Evolutionary conservation across 2,888 invertebrate genomes (phyloP).

Genomic region (Mechanitis messenoides): DNA sequence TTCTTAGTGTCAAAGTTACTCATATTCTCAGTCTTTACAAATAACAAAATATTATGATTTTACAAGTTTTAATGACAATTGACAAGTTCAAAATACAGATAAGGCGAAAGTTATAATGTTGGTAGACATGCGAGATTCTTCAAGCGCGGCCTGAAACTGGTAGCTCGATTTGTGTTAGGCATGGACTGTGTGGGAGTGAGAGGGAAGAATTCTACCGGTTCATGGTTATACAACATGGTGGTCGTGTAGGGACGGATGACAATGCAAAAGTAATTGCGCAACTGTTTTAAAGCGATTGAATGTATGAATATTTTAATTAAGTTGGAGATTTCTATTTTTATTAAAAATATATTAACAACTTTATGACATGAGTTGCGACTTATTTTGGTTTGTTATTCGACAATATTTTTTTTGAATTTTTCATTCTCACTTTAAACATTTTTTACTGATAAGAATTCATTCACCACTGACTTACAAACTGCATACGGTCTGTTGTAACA

Average conservation of each 20-base stretch:
- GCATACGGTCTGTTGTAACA: no score
- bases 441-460: no score
- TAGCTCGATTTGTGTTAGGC: constrained; percentile 14
- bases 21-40: constrained; percentile 1
- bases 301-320: no score
- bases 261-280: constrained; percentile 9
- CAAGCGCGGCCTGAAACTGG: constrained; percentile 8
- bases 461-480: no score
- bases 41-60: constrained; percentile 3
- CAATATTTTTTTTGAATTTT: no score
- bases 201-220: not conserved
- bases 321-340: no score
- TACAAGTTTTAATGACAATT: not conserved
- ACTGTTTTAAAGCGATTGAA: constrained; percentile 5
- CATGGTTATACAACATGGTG: constrained; percentile 9
- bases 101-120: not conserved
- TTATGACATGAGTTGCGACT: no score
- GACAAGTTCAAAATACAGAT: constrained; percentile 1
- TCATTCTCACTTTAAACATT: no score
- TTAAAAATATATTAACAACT: no score
- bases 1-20: constrained; percentile 16
- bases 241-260: not conserved
- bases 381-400: no score
- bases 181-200: constrained; percentile 9
- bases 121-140: constrained; percentile 2